A percentile compares a stretch with the other conserved stretches of the same genome.
Evolutionary conservation across 2,113 vertebrate species (phyloP).

Genomic region (Ardeotis arabs): DNA sequence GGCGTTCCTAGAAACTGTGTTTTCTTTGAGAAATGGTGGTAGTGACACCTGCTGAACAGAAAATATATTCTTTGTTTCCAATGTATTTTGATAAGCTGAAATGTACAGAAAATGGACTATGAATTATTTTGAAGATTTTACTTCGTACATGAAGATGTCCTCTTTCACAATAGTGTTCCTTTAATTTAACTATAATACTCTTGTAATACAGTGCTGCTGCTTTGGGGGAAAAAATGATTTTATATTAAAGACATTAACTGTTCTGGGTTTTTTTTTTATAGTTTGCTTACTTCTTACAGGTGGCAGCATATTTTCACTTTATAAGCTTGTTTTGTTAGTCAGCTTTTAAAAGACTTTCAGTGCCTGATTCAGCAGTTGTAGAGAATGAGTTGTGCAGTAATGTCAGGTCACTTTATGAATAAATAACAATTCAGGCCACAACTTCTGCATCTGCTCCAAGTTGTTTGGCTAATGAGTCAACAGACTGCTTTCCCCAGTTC

Average conservation of each 20-base stretch:
- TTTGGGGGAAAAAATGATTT: neutral
- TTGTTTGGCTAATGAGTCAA: neutral
- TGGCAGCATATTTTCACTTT: neutral
- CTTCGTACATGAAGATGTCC: neutral
- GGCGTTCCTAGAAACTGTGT: slow-evolving; percentile 82
- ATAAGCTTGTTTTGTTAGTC: neutral
- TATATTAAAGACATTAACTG: slow-evolving; percentile 44
- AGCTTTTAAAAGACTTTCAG: neutral
- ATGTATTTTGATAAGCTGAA: neutral
- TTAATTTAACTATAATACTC: slow-evolving; percentile 13
- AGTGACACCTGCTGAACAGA: slow-evolving; percentile 17
- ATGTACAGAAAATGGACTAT: neutral
- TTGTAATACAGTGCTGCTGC: neutral
- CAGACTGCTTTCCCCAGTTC: neutral
- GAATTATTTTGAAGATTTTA: neutral
- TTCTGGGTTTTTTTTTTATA: neutral
- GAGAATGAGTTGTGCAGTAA: neutral
- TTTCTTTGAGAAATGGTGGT: slow-evolving; percentile 98
- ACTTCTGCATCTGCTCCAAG: neutral
- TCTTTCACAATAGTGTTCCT: neutral
- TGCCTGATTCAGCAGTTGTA: neutral
- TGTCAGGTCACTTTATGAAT: neutral
- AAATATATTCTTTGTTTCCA: neutral
- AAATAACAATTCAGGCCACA: neutral
- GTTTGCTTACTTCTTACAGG: neutral